Conservation (phyloP, 1,140 invertebrate species). For the Pachyrhynchus sulphureomaculatus region DNA sequence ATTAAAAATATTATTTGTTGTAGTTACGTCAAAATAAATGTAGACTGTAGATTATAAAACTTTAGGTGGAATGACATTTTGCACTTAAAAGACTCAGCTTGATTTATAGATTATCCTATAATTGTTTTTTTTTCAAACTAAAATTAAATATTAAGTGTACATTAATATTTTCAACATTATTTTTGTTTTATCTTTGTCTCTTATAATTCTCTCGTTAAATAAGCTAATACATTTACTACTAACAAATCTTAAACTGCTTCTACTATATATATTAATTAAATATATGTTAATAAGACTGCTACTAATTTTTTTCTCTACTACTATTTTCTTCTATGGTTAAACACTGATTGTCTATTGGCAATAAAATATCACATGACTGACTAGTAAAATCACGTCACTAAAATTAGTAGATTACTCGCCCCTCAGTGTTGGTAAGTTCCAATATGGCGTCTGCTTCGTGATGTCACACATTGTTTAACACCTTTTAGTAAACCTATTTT, state of each 20-base stretch:
- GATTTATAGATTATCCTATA: no score
- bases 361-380: slow-evolving; percentile 45
- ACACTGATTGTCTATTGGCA: slow-evolving; percentile 38
- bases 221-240: slow-evolving; percentile 31
- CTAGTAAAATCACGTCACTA: slow-evolving; percentile 40
- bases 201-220: background rate
- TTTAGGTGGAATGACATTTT: no score
- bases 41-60: no score
- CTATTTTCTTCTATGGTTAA: slow-evolving; percentile 43
- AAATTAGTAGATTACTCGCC: slow-evolving; percentile 49
- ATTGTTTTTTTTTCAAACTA: no score
- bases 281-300: slow-evolving; percentile 22
- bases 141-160: no score
- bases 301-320: slow-evolving; percentile 18
- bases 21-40: no score
- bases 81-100: no score
- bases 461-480: slow-evolving; percentile 38
- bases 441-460: slow-evolving; percentile 40
- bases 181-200: background rate
- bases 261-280: slow-evolving; percentile 9
- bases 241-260: slow-evolving; percentile 27
- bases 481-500: slow-evolving; percentile 3
- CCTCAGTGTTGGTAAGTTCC: slow-evolving; percentile 44
- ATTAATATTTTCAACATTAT: no score
- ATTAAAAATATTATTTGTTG: no score